A percentile compares a stretch with the other conserved stretches of the same genome.
These are phyloP conservation scores for Actinemys pallida DNA, from an alignment of 2,113 vertebrate genomes.

Conservation along the genomic window DNA sequence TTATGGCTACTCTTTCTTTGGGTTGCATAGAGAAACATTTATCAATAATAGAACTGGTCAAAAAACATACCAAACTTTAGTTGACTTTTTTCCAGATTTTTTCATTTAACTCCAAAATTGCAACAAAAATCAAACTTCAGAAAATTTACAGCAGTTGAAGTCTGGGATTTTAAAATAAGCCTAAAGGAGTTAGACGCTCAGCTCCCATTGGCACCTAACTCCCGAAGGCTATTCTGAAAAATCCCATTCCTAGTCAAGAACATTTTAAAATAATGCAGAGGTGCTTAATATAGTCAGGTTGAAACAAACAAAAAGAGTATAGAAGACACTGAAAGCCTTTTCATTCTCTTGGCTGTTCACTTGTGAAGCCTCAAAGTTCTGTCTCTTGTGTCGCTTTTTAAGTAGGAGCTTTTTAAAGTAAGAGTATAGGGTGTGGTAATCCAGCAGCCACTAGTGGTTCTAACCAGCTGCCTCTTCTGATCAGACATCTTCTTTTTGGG, in stretches of 20 bases:
- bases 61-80: fast-evolving
- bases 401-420: neutral
- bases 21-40: neutral
- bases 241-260: fast-evolving
- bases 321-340: neutral
- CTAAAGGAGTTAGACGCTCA: neutral
- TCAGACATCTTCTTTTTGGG: neutral
- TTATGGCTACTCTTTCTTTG: fast-evolving
- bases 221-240: neutral
- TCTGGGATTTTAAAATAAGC: neutral
- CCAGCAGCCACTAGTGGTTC: neutral
- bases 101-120: neutral
- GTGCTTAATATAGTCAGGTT: neutral
- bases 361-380: neutral
- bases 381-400: neutral
- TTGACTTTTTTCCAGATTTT: neutral
- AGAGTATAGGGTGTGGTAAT: neutral
- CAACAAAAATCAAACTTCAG: neutral
- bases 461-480: neutral
- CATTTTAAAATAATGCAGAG: neutral
- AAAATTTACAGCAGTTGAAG: neutral
- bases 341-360: neutral
- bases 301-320: neutral
- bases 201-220: neutral
- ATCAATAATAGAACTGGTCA: neutral